Evolutionary conservation across 2,113 vertebrate species (phyloP).

Genomic region (Oxygymnocypris stewartii): DNA sequence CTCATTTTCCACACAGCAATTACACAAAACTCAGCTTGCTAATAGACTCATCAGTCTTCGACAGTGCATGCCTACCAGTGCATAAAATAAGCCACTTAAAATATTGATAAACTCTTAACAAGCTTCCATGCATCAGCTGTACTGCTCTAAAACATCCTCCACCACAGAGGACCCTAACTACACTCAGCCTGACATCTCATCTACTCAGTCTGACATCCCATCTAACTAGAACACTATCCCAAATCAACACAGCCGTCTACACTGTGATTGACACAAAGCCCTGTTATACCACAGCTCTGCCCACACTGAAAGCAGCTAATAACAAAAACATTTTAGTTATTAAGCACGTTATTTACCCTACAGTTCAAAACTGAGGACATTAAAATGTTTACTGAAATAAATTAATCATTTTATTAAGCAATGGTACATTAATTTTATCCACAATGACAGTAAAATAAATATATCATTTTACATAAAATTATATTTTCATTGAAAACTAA

Average conservation of each 20-base stretch:
- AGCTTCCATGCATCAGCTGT: constrained; percentile 49
- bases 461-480: no score
- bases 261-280: not conserved
- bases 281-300: no score
- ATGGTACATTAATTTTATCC: no score
- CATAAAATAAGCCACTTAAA: constrained; percentile 60
- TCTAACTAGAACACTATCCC: not conserved
- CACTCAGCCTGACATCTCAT: not conserved
- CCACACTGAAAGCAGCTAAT: no score
- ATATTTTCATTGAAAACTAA: no score
- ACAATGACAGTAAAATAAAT: no score
- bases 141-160: not conserved
- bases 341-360: no score
- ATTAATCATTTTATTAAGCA: no score
- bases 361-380: no score
- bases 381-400: no score
- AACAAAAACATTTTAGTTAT: no score
- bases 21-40: constrained; percentile 50
- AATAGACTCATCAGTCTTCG: constrained; percentile 57
- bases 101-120: constrained; percentile 62
- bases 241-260: not conserved
- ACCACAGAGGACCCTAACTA: not conserved
- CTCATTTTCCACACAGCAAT: constrained; percentile 40
- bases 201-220: not conserved
- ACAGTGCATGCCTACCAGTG: constrained; percentile 32